These are phyloP conservation scores for Philantomba maxwellii DNA, from an alignment of 2,113 vertebrate genomes.

Conservation along the genomic window DNA sequence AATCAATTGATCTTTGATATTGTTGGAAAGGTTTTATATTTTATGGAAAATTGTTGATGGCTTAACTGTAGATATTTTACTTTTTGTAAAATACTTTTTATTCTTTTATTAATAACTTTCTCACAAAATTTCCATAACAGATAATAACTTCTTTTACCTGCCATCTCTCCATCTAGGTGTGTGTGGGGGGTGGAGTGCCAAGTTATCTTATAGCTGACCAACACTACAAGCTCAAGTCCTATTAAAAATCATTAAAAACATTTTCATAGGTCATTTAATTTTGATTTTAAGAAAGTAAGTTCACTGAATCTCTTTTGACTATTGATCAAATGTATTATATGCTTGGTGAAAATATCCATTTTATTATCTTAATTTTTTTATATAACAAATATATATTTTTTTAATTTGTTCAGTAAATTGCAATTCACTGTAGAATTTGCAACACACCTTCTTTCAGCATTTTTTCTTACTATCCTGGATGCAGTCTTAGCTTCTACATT, in stretches of 20 bases:
- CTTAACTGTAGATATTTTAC: not conserved
- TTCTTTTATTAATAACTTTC: not conserved
- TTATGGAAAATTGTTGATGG: not conserved
- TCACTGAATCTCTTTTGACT: not conserved
- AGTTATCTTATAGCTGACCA: not conserved
- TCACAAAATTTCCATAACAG: not conserved
- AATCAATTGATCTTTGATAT: not conserved
- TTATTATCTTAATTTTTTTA: not conserved
- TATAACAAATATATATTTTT: not conserved
- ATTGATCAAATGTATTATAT: not conserved
- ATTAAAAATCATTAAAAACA: not conserved
- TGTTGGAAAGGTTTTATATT: not conserved
- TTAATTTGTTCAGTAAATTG: not conserved
- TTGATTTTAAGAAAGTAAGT: not conserved
- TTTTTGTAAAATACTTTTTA: not conserved
- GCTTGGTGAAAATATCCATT: not conserved
- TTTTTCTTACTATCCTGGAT: not conserved
- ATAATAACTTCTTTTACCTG: not conserved
- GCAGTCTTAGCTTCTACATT: not conserved
- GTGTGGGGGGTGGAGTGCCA: accelerated
- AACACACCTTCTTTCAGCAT: not conserved
- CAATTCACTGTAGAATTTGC: not conserved
- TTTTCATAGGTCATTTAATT: not conserved
- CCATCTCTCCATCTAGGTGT: not conserved
- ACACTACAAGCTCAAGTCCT: not conserved